Evolutionary conservation across 2,888 invertebrate species (phyloP).

Genomic region (Drosophila kokeensis): DNA sequence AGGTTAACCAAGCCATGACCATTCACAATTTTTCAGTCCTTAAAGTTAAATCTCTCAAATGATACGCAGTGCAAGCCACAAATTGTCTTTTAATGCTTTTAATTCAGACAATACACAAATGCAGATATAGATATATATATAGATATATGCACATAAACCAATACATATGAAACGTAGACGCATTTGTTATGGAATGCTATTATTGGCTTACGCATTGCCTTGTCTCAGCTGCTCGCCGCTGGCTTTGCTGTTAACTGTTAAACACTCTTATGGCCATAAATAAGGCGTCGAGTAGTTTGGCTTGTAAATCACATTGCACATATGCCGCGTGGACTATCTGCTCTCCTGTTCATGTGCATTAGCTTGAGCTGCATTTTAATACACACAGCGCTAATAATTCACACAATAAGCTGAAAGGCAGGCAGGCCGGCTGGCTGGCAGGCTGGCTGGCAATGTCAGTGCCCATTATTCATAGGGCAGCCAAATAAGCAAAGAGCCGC

Average conservation of each 20-base stretch:
- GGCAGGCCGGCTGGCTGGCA: slow-evolving; percentile 11
- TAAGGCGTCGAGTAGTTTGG: slow-evolving; percentile 45
- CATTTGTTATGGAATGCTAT: slow-evolving; percentile 19
- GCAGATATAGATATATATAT: not conserved
- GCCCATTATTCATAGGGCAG: slow-evolving; percentile 70
- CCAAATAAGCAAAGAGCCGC: slow-evolving; percentile 39
- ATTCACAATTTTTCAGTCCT: not conserved
- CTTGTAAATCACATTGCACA: slow-evolving; percentile 74
- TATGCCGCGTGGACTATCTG: slow-evolving; percentile 53
- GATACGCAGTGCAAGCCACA: not conserved
- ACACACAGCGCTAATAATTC: slow-evolving; percentile 77
- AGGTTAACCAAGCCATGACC: not conserved
- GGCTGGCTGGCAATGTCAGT: slow-evolving; percentile 28
- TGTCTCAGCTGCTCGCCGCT: slow-evolving; percentile 24
- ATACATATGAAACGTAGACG: slow-evolving; percentile 2
- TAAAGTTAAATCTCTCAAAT: slow-evolving; percentile 11
- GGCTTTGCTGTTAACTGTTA: slow-evolving; percentile 46
- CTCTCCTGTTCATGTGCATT: slow-evolving; percentile 50
- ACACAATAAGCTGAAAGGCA: slow-evolving; percentile 68
- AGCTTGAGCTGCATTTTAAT: slow-evolving; percentile 79
- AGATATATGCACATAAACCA: not conserved
- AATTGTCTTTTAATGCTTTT: slow-evolving; percentile 10
- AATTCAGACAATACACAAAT: not conserved
- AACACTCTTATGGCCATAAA: slow-evolving; percentile 52
- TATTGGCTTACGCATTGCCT: slow-evolving; percentile 26